phyloP scores from a whole-genome alignment of 2,888 invertebrate species.

The Odontothrips loti region DNA sequence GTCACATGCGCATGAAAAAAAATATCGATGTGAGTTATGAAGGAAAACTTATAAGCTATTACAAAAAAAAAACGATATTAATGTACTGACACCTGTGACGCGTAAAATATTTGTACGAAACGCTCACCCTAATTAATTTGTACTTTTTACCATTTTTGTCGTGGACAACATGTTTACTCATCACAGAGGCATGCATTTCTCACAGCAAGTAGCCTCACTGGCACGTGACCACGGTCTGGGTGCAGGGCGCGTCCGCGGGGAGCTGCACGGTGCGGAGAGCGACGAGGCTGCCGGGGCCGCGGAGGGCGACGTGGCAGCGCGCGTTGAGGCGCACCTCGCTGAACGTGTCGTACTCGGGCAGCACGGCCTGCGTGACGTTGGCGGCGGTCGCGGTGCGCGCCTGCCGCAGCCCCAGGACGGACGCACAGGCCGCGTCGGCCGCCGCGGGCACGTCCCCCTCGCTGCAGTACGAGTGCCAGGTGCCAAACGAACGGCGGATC shows the following conservation, averaged over 20 bases:
- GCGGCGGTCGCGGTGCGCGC: not conserved
- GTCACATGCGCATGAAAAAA: not conserved
- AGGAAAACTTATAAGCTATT: not conserved
- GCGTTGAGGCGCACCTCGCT: constrained; percentile 11
- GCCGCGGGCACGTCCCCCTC: not conserved
- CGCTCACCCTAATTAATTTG: not conserved
- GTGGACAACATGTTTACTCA: too few relatives aligned
- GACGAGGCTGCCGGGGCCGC: not conserved
- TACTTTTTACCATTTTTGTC: not conserved
- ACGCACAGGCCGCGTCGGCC: not conserved
- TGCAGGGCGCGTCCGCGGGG: not conserved
- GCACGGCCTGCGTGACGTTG: constrained; percentile 6
- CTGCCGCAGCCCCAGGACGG: not conserved
- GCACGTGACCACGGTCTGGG: constrained; percentile 3
- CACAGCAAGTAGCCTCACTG: not conserved
- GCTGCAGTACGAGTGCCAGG: constrained; percentile 15
- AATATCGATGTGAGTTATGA: not conserved
- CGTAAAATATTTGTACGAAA: too few relatives aligned
- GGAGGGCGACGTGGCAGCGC: not conserved
- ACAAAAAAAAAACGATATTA: not conserved
- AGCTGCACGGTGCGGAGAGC: not conserved
- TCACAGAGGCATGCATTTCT: too few relatives aligned
- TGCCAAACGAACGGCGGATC: not conserved
- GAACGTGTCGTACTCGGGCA: constrained; percentile 14
- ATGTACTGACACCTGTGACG: too few relatives aligned